These are phyloP conservation scores for Cistogaster globosa DNA, from an alignment of 2,888 invertebrate genomes.

Conservation along the genomic window DNA sequence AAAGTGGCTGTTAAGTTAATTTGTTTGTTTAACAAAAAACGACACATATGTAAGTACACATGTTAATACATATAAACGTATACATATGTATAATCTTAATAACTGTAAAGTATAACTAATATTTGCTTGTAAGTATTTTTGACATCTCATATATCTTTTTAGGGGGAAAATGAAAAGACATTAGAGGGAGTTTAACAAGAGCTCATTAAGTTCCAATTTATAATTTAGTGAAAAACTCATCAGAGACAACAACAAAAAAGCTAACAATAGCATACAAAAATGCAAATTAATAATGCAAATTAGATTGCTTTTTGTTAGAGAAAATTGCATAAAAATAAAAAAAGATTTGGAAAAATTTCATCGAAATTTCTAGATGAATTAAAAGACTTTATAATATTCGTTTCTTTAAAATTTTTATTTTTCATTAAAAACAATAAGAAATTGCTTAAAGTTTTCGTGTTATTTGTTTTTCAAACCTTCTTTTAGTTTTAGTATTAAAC, in stretches of 20 bases:
- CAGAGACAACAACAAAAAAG: neutral
- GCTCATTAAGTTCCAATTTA: conserved; percentile 44
- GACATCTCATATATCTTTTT: neutral
- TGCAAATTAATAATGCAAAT: neutral
- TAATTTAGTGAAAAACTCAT: conserved; percentile 13
- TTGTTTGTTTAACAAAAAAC: conserved; percentile 52
- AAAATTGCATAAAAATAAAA: no score
- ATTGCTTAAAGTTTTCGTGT: no score
- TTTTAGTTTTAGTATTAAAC: no score
- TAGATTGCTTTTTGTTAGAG: no score
- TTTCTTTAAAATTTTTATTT: no score
- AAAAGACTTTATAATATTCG: no score
- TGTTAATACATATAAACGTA: neutral
- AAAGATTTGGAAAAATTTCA: no score
- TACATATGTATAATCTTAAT: neutral
- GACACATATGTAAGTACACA: neutral
- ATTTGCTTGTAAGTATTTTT: neutral
- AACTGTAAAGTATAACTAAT: no score
- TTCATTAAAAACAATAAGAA: no score
- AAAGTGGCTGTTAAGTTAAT: conserved; percentile 69
- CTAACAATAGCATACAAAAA: neutral
- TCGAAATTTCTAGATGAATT: no score
- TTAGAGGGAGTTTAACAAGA: conserved; percentile 41
- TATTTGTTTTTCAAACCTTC: no score
- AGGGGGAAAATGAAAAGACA: neutral